phyloP scores from a whole-genome alignment of 2,113 vertebrate genomes.

The Kryptolebias marmoratus region DNA sequence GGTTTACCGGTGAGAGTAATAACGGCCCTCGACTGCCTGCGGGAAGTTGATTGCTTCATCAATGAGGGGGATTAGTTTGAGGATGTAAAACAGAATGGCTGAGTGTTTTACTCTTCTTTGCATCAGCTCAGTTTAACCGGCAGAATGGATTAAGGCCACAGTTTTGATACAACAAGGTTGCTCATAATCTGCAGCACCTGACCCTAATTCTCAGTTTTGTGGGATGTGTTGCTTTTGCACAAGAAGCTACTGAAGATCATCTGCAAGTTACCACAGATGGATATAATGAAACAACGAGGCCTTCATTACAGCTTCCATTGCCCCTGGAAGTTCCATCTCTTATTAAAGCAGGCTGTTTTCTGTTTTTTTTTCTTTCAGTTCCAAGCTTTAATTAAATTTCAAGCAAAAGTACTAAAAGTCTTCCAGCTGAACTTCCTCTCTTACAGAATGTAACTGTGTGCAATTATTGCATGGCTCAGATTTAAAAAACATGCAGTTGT shows the following conservation, averaged over 20 bases:
- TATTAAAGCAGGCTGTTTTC: slow-evolving; percentile 7
- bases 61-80: slow-evolving; percentile 53
- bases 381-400: slow-evolving; percentile 22
- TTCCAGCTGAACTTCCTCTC: slow-evolving; percentile 4
- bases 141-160: slow-evolving; percentile 27
- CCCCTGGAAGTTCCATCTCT: background rate
- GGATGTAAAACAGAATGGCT: slow-evolving; percentile 57
- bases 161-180: slow-evolving; percentile 5
- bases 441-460: slow-evolving; percentile 7
- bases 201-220: background rate
- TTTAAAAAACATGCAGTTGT: slow-evolving; percentile 7
- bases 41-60: slow-evolving; percentile 74
- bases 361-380: background rate
- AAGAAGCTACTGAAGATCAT: background rate
- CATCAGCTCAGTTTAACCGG: slow-evolving; percentile 22
- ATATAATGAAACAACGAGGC: background rate
- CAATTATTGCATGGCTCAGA: slow-evolving; percentile 1
- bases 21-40: slow-evolving; percentile 33
- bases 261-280: background rate
- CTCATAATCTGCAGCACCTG: background rate
- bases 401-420: slow-evolving; percentile 1
- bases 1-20: slow-evolving; percentile 48
- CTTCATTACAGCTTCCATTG: background rate
- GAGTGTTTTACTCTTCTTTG: slow-evolving; percentile 38
- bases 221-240: background rate